These are phyloP conservation scores for human DNA, from an alignment of 2,113 vertebrate genomes.

Conservation along the genomic window DNA sequence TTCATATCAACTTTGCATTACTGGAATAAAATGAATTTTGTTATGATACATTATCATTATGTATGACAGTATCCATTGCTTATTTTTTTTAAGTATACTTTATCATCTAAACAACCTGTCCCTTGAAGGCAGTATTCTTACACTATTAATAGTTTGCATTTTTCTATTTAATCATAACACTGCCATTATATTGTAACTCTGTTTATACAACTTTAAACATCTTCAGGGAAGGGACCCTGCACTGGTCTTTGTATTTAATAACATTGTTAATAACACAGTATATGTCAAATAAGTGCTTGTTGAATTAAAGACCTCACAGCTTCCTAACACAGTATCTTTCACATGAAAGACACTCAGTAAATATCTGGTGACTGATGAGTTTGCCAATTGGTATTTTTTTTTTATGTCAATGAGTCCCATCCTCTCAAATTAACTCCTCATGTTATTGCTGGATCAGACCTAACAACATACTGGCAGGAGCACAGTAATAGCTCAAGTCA, in stretches of 20 bases:
- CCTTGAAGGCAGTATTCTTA: not conserved
- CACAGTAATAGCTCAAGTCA: not conserved
- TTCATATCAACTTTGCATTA: not conserved
- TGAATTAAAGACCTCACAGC: not conserved
- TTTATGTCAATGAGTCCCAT: not conserved
- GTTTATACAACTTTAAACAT: not conserved
- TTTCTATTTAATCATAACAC: not conserved
- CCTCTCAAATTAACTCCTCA: not conserved
- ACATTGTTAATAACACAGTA: not conserved
- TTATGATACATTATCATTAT: not conserved
- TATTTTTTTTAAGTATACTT: not conserved
- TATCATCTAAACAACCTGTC: not conserved
- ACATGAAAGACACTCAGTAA: not conserved
- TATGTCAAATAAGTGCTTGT: not conserved
- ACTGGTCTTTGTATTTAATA: not conserved
- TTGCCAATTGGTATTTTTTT: not conserved
- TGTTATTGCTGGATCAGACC: not conserved
- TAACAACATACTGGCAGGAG: not conserved
- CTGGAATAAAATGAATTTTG: slow-evolving; percentile 1
- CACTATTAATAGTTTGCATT: not conserved
- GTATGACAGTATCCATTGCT: not conserved
- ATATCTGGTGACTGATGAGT: not conserved
- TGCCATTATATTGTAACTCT: not conserved
- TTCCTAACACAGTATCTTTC: not conserved
- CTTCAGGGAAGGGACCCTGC: not conserved